Conservation (phyloP, 1,140 invertebrate genomes). For the Eumaeus atala region DNA sequence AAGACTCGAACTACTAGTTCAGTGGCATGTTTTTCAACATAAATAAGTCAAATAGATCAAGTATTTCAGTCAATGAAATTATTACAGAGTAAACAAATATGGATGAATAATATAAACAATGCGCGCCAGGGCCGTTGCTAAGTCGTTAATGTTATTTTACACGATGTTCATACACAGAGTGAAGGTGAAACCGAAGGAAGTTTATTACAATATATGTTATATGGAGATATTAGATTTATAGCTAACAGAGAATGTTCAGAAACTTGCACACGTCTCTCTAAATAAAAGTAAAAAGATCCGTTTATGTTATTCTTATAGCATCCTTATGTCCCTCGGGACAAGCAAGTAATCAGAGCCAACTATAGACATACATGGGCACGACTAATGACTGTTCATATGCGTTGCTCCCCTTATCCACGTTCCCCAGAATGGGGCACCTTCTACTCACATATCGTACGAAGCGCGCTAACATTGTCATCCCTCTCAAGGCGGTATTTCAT, state of each 20-base stretch:
- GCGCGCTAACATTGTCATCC: no score
- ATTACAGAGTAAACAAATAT: slow-evolving; percentile 61
- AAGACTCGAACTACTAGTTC: background rate
- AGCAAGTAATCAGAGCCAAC: no score
- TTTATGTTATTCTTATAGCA: no score
- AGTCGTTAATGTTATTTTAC: slow-evolving; percentile 47
- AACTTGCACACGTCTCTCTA: slow-evolving; percentile 48
- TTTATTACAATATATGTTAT: slow-evolving; percentile 52
- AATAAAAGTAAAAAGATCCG: background rate
- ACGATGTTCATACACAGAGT: slow-evolving; percentile 38
- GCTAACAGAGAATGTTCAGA: slow-evolving; percentile 50
- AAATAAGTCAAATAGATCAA: slow-evolving; percentile 22
- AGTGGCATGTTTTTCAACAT: background rate
- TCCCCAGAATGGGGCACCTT: no score
- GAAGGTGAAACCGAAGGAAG: slow-evolving; percentile 62
- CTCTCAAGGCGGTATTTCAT: no score
- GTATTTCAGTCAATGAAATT: slow-evolving; percentile 65
- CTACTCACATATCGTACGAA: no score
- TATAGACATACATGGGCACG: no score
- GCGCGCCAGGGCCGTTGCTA: slow-evolving; percentile 52
- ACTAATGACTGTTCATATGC: no score
- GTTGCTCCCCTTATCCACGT: no score
- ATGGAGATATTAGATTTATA: slow-evolving; percentile 57
- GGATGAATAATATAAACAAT: slow-evolving; percentile 51
- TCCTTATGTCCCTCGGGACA: no score